These are phyloP conservation scores for Metalampra italica DNA, from an alignment of 2,888 invertebrate species.

Conservation along the genomic window DNA sequence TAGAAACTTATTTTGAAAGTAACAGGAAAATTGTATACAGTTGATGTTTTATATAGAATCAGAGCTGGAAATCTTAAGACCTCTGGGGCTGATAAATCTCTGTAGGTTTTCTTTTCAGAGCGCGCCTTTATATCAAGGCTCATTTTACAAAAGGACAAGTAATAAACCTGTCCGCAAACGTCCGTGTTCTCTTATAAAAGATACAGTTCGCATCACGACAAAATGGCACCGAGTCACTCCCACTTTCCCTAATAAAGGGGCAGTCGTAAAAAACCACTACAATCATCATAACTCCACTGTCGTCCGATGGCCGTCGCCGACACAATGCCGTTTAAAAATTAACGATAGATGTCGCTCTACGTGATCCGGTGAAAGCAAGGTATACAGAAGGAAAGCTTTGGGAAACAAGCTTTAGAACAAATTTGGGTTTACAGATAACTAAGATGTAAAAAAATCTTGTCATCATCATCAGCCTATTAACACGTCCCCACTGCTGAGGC, in stretches of 20 bases:
- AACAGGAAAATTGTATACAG: too few relatives aligned
- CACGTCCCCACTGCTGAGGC: too few relatives aligned
- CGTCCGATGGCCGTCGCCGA: constrained; percentile 32
- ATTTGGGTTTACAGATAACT: too few relatives aligned
- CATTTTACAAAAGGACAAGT: constrained; percentile 46
- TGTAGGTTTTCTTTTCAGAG: background rate
- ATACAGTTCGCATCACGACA: constrained; percentile 50
- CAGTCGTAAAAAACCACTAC: constrained; percentile 70
- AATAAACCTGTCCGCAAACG: constrained; percentile 56
- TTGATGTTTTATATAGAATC: too few relatives aligned
- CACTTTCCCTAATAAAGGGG: constrained; percentile 68
- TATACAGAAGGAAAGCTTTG: too few relatives aligned
- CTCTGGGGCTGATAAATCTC: too few relatives aligned
- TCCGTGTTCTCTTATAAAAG: constrained; percentile 50
- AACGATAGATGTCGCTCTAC: constrained; percentile 23
- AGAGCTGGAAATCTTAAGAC: too few relatives aligned
- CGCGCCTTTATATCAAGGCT: background rate
- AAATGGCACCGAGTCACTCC: constrained; percentile 47
- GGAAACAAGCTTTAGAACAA: too few relatives aligned
- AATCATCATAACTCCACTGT: constrained; percentile 66
- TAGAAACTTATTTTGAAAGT: too few relatives aligned
- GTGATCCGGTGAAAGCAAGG: background rate
- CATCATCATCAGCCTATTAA: too few relatives aligned
- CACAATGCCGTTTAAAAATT: constrained; percentile 59
- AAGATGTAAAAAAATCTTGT: too few relatives aligned